Conservation (phyloP, 2,113 vertebrate genomes). For the Hemiprocne comata region DNA sequence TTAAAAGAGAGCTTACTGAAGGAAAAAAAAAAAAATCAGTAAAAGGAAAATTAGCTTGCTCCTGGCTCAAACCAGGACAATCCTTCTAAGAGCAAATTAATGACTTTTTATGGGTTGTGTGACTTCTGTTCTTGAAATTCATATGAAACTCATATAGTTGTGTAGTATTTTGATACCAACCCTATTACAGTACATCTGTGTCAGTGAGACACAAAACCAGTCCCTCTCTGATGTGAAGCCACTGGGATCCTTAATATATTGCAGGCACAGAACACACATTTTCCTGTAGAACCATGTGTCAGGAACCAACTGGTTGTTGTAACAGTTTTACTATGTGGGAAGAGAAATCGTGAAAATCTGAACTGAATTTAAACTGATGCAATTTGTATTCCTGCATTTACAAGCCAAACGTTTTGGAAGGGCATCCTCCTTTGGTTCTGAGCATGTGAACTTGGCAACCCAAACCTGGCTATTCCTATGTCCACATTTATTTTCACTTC, state of each 20-base stretch:
- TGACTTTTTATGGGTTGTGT: neutral
- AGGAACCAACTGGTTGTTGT: neutral
- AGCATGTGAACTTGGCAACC: neutral
- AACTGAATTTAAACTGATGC: neutral
- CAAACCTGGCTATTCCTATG: neutral
- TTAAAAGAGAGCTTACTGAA: too few species aligned
- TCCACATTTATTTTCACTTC: neutral
- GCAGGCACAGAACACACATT: neutral
- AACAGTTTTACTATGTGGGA: neutral
- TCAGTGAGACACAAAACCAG: neutral
- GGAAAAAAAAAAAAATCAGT: too few species aligned
- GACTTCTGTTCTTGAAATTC: neutral
- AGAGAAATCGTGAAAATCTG: neutral
- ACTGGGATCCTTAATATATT: neutral
- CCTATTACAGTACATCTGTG: neutral
- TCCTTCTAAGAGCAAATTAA: neutral
- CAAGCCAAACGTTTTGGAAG: neutral
- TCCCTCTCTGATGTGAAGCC: neutral
- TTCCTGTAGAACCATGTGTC: neutral
- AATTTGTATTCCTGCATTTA: neutral
- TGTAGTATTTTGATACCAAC: neutral
- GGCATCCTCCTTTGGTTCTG: neutral
- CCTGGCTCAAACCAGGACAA: too few species aligned
- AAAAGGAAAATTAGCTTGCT: too few species aligned
- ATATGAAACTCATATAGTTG: accelerated